Percentiles rank a stretch among this genome's conserved stretches.
Evolutionary conservation across 2,888 invertebrate species (phyloP).

Genomic region (Aproaerema taeniolella): DNA sequence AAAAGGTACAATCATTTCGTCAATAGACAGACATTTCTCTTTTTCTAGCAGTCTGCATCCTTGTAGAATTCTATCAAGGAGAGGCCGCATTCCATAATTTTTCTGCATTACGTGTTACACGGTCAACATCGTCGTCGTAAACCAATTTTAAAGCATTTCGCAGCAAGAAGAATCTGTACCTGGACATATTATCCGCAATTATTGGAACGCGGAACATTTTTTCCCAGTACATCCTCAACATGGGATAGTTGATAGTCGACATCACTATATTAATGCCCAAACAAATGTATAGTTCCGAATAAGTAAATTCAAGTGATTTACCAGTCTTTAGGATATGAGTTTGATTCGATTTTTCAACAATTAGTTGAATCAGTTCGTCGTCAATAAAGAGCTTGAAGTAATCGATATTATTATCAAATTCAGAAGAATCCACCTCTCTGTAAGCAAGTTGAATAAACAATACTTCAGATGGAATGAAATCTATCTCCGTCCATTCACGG

Average conservation of each 20-base stretch:
- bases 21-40: slow-evolving; percentile 12
- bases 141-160: not conserved
- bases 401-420: not conserved
- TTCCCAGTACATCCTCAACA: too few species aligned
- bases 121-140: not conserved
- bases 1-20: slow-evolving; percentile 22
- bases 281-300: too few species aligned
- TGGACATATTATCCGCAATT: not conserved
- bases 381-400: not conserved
- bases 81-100: slow-evolving; percentile 2
- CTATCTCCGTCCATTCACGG: not conserved
- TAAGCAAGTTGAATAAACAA: not conserved
- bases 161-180: not conserved
- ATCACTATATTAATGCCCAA: too few species aligned
- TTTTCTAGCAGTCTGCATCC: slow-evolving; percentile 9
- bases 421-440: not conserved
- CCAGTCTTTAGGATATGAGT: too few species aligned
- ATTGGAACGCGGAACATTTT: too few species aligned
- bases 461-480: not conserved
- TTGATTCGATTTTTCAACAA: not conserved
- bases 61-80: slow-evolving; percentile 1
- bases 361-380: not conserved
- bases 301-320: too few species aligned
- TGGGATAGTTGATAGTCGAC: too few species aligned
- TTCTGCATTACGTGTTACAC: not conserved